Evolutionary conservation across 2,113 vertebrate genomes (phyloP).

Genomic region (Malaclemys terrapin): DNA sequence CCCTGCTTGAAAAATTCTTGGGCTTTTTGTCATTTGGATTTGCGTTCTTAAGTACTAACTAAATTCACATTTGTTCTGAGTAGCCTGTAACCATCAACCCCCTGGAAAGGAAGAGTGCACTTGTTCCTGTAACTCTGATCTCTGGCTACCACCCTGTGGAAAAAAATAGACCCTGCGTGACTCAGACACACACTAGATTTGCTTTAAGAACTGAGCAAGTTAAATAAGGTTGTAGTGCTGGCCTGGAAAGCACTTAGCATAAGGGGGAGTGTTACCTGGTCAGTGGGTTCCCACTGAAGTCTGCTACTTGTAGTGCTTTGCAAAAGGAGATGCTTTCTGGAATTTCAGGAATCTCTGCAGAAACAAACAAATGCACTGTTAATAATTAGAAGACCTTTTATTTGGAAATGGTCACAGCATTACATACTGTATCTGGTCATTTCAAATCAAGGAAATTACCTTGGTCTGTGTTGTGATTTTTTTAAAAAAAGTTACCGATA

Average conservation of each 20-base stretch:
- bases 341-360: slow-evolving; percentile 96
- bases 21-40: background rate
- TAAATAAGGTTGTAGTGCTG: slow-evolving; percentile 23
- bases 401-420: slow-evolving; percentile 19
- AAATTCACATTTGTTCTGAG: slow-evolving; percentile 30
- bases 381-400: slow-evolving; percentile 17
- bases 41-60: background rate
- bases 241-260: slow-evolving; percentile 2
- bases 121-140: background rate
- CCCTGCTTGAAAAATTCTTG: background rate
- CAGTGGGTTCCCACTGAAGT: slow-evolving; percentile 98
- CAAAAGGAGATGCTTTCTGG: slow-evolving; percentile 98
- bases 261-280: slow-evolving; percentile 85
- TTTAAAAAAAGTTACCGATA: background rate
- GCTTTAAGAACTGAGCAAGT: slow-evolving; percentile 39
- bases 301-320: slow-evolving; percentile 96
- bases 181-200: slow-evolving; percentile 16
- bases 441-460: background rate
- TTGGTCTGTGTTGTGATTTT: slow-evolving; percentile 3
- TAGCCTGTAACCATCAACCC: slow-evolving; percentile 19
- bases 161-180: slow-evolving; percentile 12
- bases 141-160: background rate
- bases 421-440: background rate
- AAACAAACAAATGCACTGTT: slow-evolving; percentile 23
- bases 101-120: background rate